Evolutionary conservation across 2,797 vertebrate genomes (phyloP).

Genomic region (Centropyge bicolor): DNA sequence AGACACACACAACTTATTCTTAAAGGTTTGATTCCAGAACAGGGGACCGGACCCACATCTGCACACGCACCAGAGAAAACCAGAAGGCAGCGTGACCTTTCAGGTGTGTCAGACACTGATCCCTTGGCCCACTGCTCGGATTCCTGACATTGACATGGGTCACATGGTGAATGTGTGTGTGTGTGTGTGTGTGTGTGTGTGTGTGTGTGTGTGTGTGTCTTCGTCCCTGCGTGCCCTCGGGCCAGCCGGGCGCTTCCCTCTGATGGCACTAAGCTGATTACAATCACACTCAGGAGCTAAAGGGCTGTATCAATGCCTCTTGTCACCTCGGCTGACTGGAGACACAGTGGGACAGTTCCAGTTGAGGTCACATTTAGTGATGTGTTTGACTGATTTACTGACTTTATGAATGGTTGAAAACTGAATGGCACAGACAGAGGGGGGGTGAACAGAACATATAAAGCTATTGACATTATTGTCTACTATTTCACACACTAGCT

Average conservation of each 20-base stretch:
- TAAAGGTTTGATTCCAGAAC: conserved; percentile 7
- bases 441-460: background rate
- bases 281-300: conserved; percentile 50
- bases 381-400: conserved; percentile 27
- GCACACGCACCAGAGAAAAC: background rate
- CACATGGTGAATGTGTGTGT: conserved; percentile 45
- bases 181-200: conserved; percentile 18
- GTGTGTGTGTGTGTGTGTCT: conserved; percentile 24
- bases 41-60: conserved; percentile 10
- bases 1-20: background rate
- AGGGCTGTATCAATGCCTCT: conserved; percentile 47
- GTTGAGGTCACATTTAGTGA: background rate
- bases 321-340: conserved; percentile 42
- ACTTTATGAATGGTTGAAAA: conserved; percentile 23
- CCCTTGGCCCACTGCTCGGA: conserved; percentile 40
- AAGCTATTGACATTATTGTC: background rate
- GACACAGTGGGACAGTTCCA: conserved; percentile 30
- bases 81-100: conserved; percentile 25
- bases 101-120: conserved; percentile 31
- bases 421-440: background rate
- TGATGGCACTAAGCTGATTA: conserved; percentile 71
- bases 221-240: conserved; percentile 49
- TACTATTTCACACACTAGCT: background rate
- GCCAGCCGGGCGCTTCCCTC: conserved; percentile 22
- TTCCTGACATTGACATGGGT: conserved; percentile 54